These are phyloP conservation scores for Meloe dianella DNA, from an alignment of 2,888 invertebrate species.

Conservation along the genomic window DNA sequence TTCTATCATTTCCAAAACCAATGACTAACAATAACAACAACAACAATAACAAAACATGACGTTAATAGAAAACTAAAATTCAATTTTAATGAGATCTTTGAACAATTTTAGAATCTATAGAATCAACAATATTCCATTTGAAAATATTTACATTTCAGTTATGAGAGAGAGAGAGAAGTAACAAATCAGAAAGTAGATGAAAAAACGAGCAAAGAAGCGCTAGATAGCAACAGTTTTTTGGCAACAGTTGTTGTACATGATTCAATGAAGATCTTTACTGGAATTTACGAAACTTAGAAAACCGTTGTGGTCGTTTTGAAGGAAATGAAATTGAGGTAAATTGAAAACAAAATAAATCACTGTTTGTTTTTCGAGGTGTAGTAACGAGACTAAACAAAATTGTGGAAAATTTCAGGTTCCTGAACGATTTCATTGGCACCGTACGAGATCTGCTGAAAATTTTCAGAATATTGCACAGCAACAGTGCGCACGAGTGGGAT, in stretches of 20 bases:
- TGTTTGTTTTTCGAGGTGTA: too few relatives aligned
- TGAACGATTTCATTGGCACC: background rate
- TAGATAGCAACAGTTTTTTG: background rate
- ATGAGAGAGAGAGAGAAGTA: background rate
- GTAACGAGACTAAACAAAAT: constrained; percentile 5
- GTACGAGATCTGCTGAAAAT: too few relatives aligned
- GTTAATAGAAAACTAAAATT: background rate
- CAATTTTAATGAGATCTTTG: background rate
- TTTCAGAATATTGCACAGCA: too few relatives aligned
- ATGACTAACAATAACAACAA: background rate
- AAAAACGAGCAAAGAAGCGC: background rate
- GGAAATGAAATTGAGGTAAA: too few relatives aligned
- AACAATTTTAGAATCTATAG: background rate
- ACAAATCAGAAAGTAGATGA: background rate
- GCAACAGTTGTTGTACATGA: background rate
- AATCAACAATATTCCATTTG: background rate
- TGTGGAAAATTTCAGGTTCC: background rate
- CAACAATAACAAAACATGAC: background rate
- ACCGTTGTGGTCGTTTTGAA: background rate
- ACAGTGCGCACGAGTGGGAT: too few relatives aligned
- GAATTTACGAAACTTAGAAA: background rate
- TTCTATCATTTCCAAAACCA: background rate
- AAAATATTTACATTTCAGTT: constrained; percentile 1
- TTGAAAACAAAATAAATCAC: too few relatives aligned
- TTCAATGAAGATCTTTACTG: background rate